Evolutionary conservation across 1,140 invertebrate genomes (phyloP).

Genomic region (Campoletis sonorensis): DNA sequence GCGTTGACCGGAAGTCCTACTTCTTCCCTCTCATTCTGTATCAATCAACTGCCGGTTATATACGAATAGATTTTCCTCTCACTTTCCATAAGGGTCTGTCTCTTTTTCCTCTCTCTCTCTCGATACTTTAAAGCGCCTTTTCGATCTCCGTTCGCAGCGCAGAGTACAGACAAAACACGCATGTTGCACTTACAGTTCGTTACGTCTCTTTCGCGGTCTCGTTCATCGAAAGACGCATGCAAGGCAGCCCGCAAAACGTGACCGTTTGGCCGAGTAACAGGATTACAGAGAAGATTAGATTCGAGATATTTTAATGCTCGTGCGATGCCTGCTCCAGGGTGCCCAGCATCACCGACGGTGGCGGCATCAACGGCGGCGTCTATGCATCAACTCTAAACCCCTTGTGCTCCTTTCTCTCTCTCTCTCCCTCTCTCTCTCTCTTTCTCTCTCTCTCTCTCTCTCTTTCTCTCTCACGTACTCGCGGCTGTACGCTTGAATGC

Average conservation of each 20-base stretch:
- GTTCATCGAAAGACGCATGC: constrained; percentile 35
- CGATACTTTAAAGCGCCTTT: constrained; percentile 54
- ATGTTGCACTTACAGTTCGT: constrained; percentile 35
- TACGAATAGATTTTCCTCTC: background rate
- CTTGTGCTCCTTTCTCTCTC: background rate
- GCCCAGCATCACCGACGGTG: background rate
- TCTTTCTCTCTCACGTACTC: background rate
- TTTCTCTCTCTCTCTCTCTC: background rate
- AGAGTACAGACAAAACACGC: constrained; percentile 16
- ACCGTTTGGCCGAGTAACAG: constrained; percentile 71
- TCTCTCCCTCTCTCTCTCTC: too few species aligned
- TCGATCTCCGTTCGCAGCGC: constrained; percentile 58
- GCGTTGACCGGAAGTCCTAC: constrained; percentile 37
- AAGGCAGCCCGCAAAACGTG: constrained; percentile 62
- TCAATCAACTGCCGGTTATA: constrained; percentile 7
- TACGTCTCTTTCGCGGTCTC: background rate
- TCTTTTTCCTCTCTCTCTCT: background rate
- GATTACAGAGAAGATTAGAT: constrained; percentile 68
- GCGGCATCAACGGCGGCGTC: background rate
- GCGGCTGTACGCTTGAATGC: constrained; percentile 53
- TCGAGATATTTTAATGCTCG: constrained; percentile 63
- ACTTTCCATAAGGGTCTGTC: constrained; percentile 1
- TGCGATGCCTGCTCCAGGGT: background rate
- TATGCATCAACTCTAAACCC: background rate
- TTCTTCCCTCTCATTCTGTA: constrained; percentile 26